Evolutionary conservation across 2,113 vertebrate genomes (phyloP).

Genomic region (Pelvicachromis taeniatus): DNA sequence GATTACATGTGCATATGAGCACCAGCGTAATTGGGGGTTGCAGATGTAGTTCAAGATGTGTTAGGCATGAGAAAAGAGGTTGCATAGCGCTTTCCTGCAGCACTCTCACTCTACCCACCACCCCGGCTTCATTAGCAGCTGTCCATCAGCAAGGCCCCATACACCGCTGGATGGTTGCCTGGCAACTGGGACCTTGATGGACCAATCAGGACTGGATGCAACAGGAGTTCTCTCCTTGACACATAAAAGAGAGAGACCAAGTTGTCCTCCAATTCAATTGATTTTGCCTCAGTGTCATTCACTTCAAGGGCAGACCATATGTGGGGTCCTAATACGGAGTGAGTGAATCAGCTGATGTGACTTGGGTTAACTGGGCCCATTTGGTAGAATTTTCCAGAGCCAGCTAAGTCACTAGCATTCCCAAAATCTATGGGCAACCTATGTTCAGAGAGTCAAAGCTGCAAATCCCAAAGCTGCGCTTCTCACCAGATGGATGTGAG

Average conservation of each 20-base stretch:
- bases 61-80: conserved; percentile 35
- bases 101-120: conserved; percentile 9
- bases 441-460: background rate
- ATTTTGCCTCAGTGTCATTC: conserved; percentile 38
- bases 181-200: conserved; percentile 71
- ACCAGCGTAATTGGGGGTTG: background rate
- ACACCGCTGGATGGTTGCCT: conserved; percentile 72
- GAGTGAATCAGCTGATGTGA: background rate
- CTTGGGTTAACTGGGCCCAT: background rate
- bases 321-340: background rate
- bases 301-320: conserved; percentile 18
- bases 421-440: background rate
- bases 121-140: conserved; percentile 65
- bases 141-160: conserved; percentile 55
- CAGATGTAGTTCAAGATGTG: conserved; percentile 13
- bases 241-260: conserved; percentile 45
- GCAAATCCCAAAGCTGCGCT: background rate
- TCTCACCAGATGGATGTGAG: background rate
- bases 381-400: background rate
- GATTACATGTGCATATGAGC: background rate
- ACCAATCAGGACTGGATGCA: conserved; percentile 67
- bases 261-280: conserved; percentile 42
- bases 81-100: conserved; percentile 2
- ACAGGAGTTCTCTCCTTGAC: conserved; percentile 63
- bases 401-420: background rate